Conservation (phyloP, 2,113 vertebrate genomes). For the Sardina pilchardus region DNA sequence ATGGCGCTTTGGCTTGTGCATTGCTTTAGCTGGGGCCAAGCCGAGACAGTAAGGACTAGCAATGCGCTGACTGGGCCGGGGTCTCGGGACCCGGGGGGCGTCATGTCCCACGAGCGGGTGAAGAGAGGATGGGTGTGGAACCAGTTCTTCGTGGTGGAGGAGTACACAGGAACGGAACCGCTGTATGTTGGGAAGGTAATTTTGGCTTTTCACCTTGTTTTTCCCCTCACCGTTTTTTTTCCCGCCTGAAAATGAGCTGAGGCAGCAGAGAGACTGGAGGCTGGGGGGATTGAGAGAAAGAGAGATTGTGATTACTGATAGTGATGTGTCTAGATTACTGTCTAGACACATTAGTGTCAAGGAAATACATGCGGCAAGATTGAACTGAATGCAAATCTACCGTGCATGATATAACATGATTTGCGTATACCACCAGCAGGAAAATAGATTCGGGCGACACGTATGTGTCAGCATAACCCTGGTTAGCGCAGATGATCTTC, state of each 20-base stretch:
- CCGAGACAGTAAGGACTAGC: conserved; percentile 71
- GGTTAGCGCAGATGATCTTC: neutral
- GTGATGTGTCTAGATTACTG: neutral
- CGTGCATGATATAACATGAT: neutral
- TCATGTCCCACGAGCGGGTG: conserved; percentile 76
- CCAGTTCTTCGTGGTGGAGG: conserved; percentile 98
- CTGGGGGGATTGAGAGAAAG: neutral
- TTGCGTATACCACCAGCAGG: neutral
- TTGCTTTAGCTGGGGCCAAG: conserved; percentile 58
- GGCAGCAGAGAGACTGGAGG: neutral
- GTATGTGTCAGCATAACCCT: neutral
- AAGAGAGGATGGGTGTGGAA: conserved; percentile 99
- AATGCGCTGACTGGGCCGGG: conserved; percentile 40
- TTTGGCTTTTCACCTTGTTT: neutral
- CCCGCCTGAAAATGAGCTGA: neutral
- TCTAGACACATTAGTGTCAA: neutral
- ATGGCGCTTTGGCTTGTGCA: conserved; percentile 59
- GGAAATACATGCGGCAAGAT: neutral
- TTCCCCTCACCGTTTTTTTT: too few relatives aligned
- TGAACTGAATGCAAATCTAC: neutral
- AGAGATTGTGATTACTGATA: neutral
- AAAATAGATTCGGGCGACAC: neutral
- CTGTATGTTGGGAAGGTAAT: conserved; percentile 96
- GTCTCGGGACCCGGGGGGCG: conserved; percentile 61
- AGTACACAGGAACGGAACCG: conserved; percentile 96